Evolutionary conservation across 2,113 vertebrate species (phyloP).

Genomic region (Etheostoma cragini): DNA sequence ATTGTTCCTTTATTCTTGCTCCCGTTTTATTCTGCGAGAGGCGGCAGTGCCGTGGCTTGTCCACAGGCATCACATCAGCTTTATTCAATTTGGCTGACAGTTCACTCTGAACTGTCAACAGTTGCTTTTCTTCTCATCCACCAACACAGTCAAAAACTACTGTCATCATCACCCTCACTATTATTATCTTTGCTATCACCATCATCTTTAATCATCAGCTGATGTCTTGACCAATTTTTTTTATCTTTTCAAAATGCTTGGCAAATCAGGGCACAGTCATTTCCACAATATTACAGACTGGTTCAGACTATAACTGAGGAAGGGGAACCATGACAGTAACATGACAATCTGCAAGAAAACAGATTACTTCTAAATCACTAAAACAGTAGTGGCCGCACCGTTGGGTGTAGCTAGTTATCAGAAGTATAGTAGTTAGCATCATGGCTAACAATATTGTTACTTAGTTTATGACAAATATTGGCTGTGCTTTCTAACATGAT

Average conservation of each 20-base stretch:
- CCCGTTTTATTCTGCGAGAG: constrained; percentile 23
- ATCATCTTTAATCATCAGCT: constrained; percentile 41
- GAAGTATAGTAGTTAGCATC: no score
- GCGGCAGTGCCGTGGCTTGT: constrained; percentile 34
- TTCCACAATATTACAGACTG: constrained; percentile 4
- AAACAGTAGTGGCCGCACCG: no score
- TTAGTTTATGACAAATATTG: no score
- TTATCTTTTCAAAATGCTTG: constrained; percentile 1
- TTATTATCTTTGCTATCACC: constrained; percentile 24
- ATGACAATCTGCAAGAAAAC: no score
- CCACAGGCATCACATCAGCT: constrained; percentile 64
- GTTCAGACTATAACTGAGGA: constrained; percentile 14
- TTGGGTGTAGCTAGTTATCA: no score
- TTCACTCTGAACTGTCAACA: constrained; percentile 61
- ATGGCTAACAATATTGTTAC: no score
- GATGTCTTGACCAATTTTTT: constrained; percentile 42
- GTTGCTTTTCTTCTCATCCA: constrained; percentile 51
- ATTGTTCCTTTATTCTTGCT: constrained; percentile 53
- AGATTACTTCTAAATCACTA: no score
- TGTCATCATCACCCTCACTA: constrained; percentile 44
- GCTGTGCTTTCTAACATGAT: no score
- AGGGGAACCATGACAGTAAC: background rate
- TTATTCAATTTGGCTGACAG: constrained; percentile 59
- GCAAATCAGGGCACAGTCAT: constrained; percentile 19
- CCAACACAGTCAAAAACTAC: constrained; percentile 38